Evolutionary conservation across 1,140 invertebrate genomes (phyloP), one percentile per base, ranked within the genome.

Genomic region (Ostrea denselamellosa): DNA sequence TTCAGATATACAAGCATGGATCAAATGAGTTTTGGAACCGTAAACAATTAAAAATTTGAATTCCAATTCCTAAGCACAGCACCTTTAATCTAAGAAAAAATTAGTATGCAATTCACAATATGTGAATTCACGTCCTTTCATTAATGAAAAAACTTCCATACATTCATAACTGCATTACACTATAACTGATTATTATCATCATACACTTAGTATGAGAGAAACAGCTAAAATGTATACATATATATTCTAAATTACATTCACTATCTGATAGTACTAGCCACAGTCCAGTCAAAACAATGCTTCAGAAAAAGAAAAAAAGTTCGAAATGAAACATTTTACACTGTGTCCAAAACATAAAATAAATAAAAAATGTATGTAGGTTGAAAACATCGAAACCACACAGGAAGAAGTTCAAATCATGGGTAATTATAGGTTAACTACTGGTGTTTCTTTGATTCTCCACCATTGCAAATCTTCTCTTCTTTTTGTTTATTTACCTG

Each of bases 321-420:
- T 77, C 68, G 68, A 77, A 77, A 77, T 77, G 68, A 77, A 77
- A 77, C 68, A 77, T 77, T 77, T 77, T 77, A 77, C 28, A 77
- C 68, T 77, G 68, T 77, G 68, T 77, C 68, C 68, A 10, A 34
- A 25, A 77, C 22, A 77, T 77, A 34, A 77, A 77, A 19, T 62
- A 62, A 62, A 19, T 62, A n/a, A 62, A 62, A 62, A 77, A 77
- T 25, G 28, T 28, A 77, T 28, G 22, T 77, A 62, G 68, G 68
- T 77, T 25, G 68, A 77, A 77, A 77, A 77, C 68, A 77, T 77
- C 25, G 68, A 25, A 77, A 25, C 25, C 68, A 77, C 68, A 77
- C 68, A 77, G 68, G 68, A 77, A 10, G 25, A 77, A 22, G 68
- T 77, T 77, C 12, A 77, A 77, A 77, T 77, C 68, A 34, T 77